These are phyloP conservation scores for Spermophilus dauricus DNA, from an alignment of 2,113 vertebrate species.

Conservation along the genomic window DNA sequence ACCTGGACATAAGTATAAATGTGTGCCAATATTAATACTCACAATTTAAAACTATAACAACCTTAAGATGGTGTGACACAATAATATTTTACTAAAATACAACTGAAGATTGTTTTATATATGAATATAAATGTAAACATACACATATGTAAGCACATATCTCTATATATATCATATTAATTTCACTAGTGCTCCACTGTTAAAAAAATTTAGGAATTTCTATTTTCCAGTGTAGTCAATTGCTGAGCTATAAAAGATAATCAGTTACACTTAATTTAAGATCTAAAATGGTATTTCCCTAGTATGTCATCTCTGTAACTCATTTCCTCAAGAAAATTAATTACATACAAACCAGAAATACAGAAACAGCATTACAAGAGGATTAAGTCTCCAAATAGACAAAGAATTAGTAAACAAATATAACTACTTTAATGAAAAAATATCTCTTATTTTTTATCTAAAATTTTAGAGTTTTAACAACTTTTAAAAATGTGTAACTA, in stretches of 20 bases:
- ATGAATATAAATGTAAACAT: not conserved
- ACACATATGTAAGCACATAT: not conserved
- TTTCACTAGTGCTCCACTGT: not conserved
- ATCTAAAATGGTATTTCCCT: not conserved
- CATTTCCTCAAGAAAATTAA: conserved; percentile 34
- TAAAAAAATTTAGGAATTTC: not conserved
- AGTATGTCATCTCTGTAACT: conserved; percentile 1
- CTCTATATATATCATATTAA: not conserved
- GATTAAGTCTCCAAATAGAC: not conserved
- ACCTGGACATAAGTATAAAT: not conserved
- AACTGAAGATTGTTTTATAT: not conserved
- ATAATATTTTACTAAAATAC: not conserved
- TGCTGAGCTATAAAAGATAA: conserved; percentile 31
- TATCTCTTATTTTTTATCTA: not conserved
- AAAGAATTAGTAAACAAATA: not conserved
- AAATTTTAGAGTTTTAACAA: conserved; percentile 1
- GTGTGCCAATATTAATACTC: not conserved
- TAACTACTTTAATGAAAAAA: not conserved
- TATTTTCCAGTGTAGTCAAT: not conserved
- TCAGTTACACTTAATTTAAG: conserved; percentile 57
- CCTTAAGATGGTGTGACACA: not conserved
- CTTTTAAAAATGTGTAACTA: not conserved
- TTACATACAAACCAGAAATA: not conserved
- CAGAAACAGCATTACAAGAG: not conserved
- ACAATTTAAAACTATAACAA: not conserved